phyloP scores from a whole-genome alignment of 2,888 invertebrate genomes.

The Emmelina monodactyla region DNA sequence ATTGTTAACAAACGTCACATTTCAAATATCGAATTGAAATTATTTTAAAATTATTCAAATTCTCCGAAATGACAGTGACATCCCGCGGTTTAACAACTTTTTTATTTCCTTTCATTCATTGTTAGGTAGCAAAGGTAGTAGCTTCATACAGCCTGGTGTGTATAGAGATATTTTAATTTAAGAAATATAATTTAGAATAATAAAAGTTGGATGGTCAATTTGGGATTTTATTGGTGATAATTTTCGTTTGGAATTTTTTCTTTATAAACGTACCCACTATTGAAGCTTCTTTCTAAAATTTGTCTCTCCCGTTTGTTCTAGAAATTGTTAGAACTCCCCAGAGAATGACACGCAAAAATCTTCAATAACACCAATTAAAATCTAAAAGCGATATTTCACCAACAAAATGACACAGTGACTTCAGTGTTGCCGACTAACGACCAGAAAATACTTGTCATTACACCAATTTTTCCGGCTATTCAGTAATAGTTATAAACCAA shows the following conservation, averaged over 20 bases:
- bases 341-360: too few relatives aligned
- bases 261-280: too few relatives aligned
- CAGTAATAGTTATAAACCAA: too few relatives aligned
- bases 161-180: background rate
- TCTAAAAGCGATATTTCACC: conserved; percentile 1
- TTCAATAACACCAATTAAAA: background rate
- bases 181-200: background rate
- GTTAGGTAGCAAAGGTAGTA: background rate
- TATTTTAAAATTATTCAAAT: conserved; percentile 1
- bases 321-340: too few relatives aligned
- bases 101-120: background rate
- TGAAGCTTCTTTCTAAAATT: too few relatives aligned
- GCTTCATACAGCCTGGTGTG: background rate
- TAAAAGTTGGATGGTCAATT: background rate
- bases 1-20: background rate
- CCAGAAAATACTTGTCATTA: too few relatives aligned
- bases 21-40: background rate
- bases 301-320: too few relatives aligned
- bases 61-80: conserved; percentile 1
- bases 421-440: too few relatives aligned
- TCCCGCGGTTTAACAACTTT: conserved; percentile 1
- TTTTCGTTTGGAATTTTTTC: too few relatives aligned
- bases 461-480: too few relatives aligned
- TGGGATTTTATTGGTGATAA: too few relatives aligned
- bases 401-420: background rate